Base-by-base conservation (phyloP, 2,888 invertebrate genomes). In the Trachelus tabidus region DNA sequence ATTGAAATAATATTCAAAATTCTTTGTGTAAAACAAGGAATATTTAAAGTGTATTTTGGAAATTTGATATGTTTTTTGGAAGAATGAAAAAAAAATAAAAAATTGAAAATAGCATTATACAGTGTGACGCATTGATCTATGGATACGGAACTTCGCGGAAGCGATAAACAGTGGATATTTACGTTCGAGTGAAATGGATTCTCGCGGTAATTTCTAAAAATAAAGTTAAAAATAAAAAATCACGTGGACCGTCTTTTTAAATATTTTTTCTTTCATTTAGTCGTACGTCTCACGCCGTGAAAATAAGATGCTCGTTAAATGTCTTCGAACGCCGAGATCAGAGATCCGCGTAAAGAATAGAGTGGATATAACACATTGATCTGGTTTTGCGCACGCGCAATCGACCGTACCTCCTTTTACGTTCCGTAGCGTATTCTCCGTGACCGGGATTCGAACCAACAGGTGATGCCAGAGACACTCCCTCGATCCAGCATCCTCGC, bases 401-500 rank as follows among this genome's bases (percentile, higher is more conserved):
- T 84, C 12, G n/a, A 73, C 37, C 31, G 4, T 23, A 9, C 40
- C 40, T 56, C 40, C 40, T 56, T 56, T 56, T 56, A 6, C 40
- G 40, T 56, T 56, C 40, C 40, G 40, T 23, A 56, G 40, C 69
- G 30, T 31, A 33, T 35, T 30, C 81, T 81, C 82, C 83, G 83
- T 84, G 86, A 87, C 87, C 88, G 87, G 88, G 89, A 85, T 84
- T 87, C 77, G 74, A 73, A 88, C 90, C 90, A 90, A 90, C 90
- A 90, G 90, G 90, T 90, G 90, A 90, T 88, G 89, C 85, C 82
- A 81, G 85, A 87, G 89, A 86, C 89, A 90, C 90, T 90, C 90
- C 90, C 89, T 88, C 85, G 83, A 86, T 84, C 86, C 82, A 82
- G 81, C 76, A 33, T 33, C 76, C 81, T 73, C 77, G 71, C 85